Evolutionary conservation across 2,888 invertebrate species (phyloP).

Genomic region (Anarsia innoxiella): DNA sequence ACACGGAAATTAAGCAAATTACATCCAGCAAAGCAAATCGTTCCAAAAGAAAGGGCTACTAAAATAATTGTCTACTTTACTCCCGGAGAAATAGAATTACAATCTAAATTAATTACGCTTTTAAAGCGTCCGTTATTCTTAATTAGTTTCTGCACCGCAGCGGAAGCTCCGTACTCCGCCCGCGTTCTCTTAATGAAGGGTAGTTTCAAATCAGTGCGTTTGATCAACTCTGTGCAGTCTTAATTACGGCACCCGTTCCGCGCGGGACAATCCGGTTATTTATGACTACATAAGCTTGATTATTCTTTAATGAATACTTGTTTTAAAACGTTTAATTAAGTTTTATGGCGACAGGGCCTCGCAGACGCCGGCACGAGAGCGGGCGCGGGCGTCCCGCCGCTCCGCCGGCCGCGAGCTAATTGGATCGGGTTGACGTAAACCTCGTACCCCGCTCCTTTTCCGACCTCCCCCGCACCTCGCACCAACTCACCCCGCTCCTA

Average conservation of each 20-base stretch:
- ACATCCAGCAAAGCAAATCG: constrained; percentile 67
- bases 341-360: constrained; percentile 75
- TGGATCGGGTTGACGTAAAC: constrained; percentile 71
- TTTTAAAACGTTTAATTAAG: constrained; percentile 77
- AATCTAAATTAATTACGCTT: constrained; percentile 76
- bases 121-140: constrained; percentile 76
- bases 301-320: constrained; percentile 77
- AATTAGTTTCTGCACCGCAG: constrained; percentile 76
- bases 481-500: constrained; percentile 52
- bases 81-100: constrained; percentile 74
- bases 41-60: constrained; percentile 72
- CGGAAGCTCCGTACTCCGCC: constrained; percentile 59
- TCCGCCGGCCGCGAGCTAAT: constrained; percentile 73
- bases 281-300: constrained; percentile 77
- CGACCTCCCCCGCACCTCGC: constrained; percentile 31
- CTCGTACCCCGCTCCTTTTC: constrained; percentile 45
- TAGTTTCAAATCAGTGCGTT: constrained; percentile 76
- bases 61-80: constrained; percentile 74
- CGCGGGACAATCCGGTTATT: constrained; percentile 76
- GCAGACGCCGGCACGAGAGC: constrained; percentile 44
- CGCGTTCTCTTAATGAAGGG: constrained; percentile 71
- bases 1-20: constrained; percentile 70
- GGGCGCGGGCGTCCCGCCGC: constrained; percentile 61
- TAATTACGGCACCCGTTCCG: constrained; percentile 74
- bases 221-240: constrained; percentile 76